Conservation (phyloP, 2,113 vertebrate genomes). For the Rutilus rutilus region DNA sequence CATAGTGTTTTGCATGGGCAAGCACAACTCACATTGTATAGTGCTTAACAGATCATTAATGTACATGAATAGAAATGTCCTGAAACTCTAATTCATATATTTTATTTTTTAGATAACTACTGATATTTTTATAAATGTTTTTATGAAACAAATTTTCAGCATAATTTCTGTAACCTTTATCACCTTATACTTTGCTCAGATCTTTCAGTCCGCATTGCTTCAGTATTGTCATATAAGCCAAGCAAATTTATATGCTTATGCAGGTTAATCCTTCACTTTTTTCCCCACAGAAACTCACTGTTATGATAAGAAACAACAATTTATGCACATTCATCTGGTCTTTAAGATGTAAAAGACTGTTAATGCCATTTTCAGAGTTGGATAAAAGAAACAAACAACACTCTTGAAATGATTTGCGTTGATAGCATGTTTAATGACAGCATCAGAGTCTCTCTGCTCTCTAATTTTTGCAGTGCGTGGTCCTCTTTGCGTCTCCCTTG, state of each 20-base stretch:
- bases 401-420: slow-evolving; percentile 44
- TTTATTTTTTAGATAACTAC: not conserved
- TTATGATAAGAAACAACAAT: not conserved
- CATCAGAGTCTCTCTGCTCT: slow-evolving; percentile 44
- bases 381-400: slow-evolving; percentile 32
- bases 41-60: not conserved
- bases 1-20: no score
- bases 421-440: slow-evolving; percentile 56
- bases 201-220: not conserved
- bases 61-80: not conserved
- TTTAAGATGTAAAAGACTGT: not conserved
- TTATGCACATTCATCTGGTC: not conserved
- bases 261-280: not conserved
- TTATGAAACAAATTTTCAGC: not conserved
- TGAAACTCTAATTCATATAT: not conserved
- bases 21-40: not conserved
- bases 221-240: not conserved
- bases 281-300: not conserved
- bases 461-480: slow-evolving; percentile 55
- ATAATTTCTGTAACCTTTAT: not conserved
- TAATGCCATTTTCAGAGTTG: slow-evolving; percentile 1
- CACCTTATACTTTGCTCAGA: not conserved
- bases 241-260: not conserved
- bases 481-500: slow-evolving; percentile 47
- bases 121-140: not conserved